phyloP scores from a whole-genome alignment of 2,888 invertebrate species.

The Leptogaster cylindrica region DNA sequence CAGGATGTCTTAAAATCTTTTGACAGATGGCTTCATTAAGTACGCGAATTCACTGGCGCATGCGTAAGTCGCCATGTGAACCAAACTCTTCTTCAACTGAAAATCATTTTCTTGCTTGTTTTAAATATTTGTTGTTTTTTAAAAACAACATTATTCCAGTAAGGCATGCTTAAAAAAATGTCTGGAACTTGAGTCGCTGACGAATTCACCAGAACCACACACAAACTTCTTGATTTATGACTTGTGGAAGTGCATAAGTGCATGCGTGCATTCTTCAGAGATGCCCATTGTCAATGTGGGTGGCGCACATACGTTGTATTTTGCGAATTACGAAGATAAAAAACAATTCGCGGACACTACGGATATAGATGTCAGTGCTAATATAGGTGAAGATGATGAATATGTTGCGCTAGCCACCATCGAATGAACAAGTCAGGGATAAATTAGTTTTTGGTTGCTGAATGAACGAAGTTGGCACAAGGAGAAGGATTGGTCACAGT shows the following conservation, averaged over 20 bases:
- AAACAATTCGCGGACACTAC: neutral
- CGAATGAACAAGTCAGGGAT: conserved; percentile 28
- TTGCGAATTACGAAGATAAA: conserved; percentile 2
- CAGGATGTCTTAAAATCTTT: conserved; percentile 31
- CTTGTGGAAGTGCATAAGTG: conserved; percentile 44
- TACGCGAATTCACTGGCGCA: no score
- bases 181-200: conserved; percentile 40
- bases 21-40: conserved; percentile 45
- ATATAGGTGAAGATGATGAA: conserved; percentile 33
- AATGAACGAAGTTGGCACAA: no score
- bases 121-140: neutral
- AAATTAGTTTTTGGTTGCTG: conserved; percentile 22
- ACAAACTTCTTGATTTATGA: conserved; percentile 43
- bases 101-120: neutral
- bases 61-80: conserved; percentile 39
- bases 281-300: conserved; percentile 38
- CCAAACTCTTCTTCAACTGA: neutral
- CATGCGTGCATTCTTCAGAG: conserved; percentile 41
- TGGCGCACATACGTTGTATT: conserved; percentile 14
- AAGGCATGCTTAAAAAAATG: conserved; percentile 29
- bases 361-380: conserved; percentile 35
- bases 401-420: neutral
- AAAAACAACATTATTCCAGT: neutral
- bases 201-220: conserved; percentile 41
- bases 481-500: no score